phyloP scores from a whole-genome alignment of 2,797 vertebrate species.

The Staurois parvus region DNA sequence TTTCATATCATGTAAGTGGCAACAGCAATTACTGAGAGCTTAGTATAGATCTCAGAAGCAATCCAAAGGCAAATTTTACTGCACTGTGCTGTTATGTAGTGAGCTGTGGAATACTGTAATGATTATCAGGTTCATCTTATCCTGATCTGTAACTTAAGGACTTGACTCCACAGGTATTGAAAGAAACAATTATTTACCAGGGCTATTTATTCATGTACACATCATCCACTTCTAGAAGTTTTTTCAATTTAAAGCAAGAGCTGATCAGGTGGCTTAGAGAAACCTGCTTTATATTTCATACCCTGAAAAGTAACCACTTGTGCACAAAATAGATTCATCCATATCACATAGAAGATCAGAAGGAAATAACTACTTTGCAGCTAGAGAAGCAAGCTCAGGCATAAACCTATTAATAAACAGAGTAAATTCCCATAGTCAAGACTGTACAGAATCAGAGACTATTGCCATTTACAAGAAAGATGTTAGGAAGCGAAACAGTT shows the following conservation, averaged over 20 bases:
- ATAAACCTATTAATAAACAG: constrained; percentile 26
- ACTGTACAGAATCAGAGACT: constrained; percentile 4
- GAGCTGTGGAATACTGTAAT: constrained; percentile 13
- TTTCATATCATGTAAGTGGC: background rate
- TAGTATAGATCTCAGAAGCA: constrained; percentile 17
- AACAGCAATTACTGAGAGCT: constrained; percentile 27
- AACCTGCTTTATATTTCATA: constrained; percentile 22
- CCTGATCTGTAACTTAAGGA: constrained; percentile 19
- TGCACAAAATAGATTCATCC: constrained; percentile 30
- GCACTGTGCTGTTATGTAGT: constrained; percentile 7
- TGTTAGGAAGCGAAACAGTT: background rate
- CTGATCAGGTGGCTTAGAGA: constrained; percentile 16
- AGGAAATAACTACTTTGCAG: constrained; percentile 27
- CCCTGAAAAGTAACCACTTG: constrained; percentile 26
- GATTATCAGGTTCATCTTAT: constrained; percentile 10
- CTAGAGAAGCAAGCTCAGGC: constrained; percentile 24
- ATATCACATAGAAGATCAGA: constrained; percentile 25
- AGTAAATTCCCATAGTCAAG: background rate
- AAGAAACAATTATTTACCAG: constrained; percentile 41
- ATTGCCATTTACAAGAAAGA: background rate
- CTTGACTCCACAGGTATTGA: constrained; percentile 6
- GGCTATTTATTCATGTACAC: constrained; percentile 29
- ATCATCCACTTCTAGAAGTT: constrained; percentile 14
- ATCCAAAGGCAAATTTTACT: constrained; percentile 12
- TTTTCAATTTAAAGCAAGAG: constrained; percentile 19